Percentiles rank a stretch among this genome's conserved stretches.
Evolutionary conservation across 2,888 invertebrate species (phyloP).

Genomic region (Ptilodon capucinus): DNA sequence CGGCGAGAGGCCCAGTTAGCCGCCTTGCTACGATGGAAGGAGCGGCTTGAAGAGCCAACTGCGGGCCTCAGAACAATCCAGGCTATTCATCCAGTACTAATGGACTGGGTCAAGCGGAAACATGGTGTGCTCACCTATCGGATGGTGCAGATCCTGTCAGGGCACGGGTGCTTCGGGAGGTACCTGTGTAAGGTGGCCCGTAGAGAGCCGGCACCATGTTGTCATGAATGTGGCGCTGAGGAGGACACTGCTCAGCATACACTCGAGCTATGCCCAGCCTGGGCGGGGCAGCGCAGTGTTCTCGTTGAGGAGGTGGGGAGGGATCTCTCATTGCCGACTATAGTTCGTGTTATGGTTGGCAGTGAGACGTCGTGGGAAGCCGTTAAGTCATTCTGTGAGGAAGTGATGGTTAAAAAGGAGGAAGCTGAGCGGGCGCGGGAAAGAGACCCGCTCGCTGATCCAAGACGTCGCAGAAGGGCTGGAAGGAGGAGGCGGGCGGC

Average conservation of each 20-base stretch:
- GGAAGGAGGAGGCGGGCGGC: neutral
- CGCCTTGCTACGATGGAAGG: neutral
- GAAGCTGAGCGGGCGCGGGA: slow-evolving; percentile 2
- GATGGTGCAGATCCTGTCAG: too few species aligned
- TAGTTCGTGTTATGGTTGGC: neutral
- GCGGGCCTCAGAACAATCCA: neutral
- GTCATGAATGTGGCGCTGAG: slow-evolving; percentile 2
- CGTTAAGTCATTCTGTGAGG: neutral
- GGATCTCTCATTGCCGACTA: slow-evolving; percentile 2
- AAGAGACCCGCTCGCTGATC: neutral
- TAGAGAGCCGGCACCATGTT: neutral
- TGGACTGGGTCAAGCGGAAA: neutral
- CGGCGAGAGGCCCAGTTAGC: neutral
- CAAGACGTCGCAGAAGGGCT: neutral
- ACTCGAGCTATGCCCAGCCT: neutral
- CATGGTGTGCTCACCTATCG: neutral
- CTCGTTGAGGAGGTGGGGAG: neutral
- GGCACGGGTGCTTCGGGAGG: slow-evolving; percentile 2
- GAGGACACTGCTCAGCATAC: slow-evolving; percentile 1
- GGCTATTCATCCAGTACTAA: neutral
- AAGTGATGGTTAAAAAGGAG: slow-evolving; percentile 1
- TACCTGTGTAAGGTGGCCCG: slow-evolving; percentile 1
- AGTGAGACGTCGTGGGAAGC: slow-evolving; percentile 1
- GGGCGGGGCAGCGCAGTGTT: neutral
- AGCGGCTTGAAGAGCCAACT: neutral